Percentiles rank a stretch among this genome's conserved stretches.
These are phyloP conservation scores for Plebejus melissa DNA, from an alignment of 2,888 invertebrate genomes.

Conservation along the genomic window DNA sequence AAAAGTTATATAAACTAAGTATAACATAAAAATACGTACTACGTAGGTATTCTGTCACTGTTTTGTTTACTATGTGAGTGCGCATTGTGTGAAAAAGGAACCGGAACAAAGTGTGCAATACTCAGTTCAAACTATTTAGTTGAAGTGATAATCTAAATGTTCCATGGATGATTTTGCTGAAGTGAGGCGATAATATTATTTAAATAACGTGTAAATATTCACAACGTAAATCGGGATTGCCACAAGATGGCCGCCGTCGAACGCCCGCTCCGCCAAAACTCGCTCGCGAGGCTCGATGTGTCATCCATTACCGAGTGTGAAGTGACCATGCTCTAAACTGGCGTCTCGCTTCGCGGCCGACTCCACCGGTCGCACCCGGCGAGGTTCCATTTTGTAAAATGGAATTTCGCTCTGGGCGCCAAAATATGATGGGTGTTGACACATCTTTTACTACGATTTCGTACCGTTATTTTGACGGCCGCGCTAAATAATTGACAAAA, in stretches of 20 bases:
- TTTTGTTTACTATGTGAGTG: slow-evolving; percentile 63
- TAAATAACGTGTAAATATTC: slow-evolving; percentile 74
- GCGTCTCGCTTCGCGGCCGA: slow-evolving; percentile 64
- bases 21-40: slow-evolving; percentile 42
- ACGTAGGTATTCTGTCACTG: slow-evolving; percentile 39
- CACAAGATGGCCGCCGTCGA: slow-evolving; percentile 77
- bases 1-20: slow-evolving; percentile 41
- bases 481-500: slow-evolving; percentile 70
- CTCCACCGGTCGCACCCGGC: slow-evolving; percentile 63
- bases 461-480: slow-evolving; percentile 75
- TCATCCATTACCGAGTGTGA: slow-evolving; percentile 59
- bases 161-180: slow-evolving; percentile 36
- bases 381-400: slow-evolving; percentile 75
- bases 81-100: slow-evolving; percentile 65
- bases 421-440: slow-evolving; percentile 79
- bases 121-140: slow-evolving; percentile 47
- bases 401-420: slow-evolving; percentile 78
- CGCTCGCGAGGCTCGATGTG: slow-evolving; percentile 71
- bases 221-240: slow-evolving; percentile 74
- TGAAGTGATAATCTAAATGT: slow-evolving; percentile 42
- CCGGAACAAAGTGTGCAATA: slow-evolving; percentile 66
- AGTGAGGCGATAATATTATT: slow-evolving; percentile 50
- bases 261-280: slow-evolving; percentile 76
- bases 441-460: slow-evolving; percentile 64
- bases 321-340: slow-evolving; percentile 68